Conservation (phyloP, 2,888 invertebrate genomes). For the Nebria brevicollis region DNA sequence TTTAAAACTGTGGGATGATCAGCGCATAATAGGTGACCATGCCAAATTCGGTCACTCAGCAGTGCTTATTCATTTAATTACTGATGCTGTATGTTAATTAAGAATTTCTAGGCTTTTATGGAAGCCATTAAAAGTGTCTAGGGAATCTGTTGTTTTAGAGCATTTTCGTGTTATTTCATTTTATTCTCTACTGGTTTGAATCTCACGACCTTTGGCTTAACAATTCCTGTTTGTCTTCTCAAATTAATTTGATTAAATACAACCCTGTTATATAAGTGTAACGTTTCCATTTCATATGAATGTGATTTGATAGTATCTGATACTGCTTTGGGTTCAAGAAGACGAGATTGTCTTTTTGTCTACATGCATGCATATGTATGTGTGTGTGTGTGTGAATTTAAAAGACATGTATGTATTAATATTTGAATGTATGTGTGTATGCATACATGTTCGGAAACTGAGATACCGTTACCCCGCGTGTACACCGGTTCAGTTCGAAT, state of each 20-base stretch:
- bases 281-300: constrained; percentile 9
- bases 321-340: background rate
- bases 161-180: too few species aligned
- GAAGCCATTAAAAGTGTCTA: too few species aligned
- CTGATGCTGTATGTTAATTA: too few species aligned
- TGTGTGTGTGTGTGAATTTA: background rate
- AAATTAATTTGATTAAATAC: background rate
- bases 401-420: background rate
- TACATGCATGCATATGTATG: background rate
- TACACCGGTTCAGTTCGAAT: constrained; percentile 36
- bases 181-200: too few species aligned
- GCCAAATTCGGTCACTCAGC: too few species aligned
- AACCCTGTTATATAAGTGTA: background rate
- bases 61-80: too few species aligned
- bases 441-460: constrained; percentile 4
- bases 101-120: too few species aligned
- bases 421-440: constrained; percentile 4
- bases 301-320: constrained; percentile 23
- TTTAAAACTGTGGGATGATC: too few species aligned
- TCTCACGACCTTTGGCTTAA: too few species aligned
- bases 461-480: constrained; percentile 26
- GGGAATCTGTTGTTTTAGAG: too few species aligned
- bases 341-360: background rate
- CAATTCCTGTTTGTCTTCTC: too few species aligned
- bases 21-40: too few species aligned